phyloP scores from a whole-genome alignment of 2,797 vertebrate genomes.

The Tokudaia muenninki region DNA sequence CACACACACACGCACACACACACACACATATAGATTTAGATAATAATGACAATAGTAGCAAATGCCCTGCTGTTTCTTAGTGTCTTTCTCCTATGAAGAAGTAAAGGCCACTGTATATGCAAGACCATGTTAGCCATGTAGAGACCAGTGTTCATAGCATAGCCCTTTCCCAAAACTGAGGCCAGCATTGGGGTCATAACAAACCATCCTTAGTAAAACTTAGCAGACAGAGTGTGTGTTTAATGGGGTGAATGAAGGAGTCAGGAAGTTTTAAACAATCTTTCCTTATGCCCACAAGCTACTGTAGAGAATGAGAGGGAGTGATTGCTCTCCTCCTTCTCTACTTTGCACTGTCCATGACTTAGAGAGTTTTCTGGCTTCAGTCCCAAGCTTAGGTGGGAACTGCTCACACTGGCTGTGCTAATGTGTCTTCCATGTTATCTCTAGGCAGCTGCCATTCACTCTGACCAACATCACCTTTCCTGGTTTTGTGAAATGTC shows the following conservation, averaged over 20 bases:
- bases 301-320: fast-evolving
- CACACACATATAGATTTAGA: background rate
- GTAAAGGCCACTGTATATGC: fast-evolving
- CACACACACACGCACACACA: no score
- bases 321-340: no score
- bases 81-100: no score
- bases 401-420: fast-evolving
- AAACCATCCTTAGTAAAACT: background rate
- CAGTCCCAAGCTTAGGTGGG: fast-evolving
- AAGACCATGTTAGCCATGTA: background rate
- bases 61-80: no score
- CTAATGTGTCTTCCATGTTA: fast-evolving
- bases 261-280: fast-evolving
- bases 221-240: fast-evolving
- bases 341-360: fast-evolving
- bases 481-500: fast-evolving
- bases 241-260: fast-evolving
- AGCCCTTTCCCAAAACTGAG: fast-evolving
- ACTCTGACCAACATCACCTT: no score
- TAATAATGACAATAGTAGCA: background rate
- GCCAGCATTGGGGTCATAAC: fast-evolving
- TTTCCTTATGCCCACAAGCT: fast-evolving
- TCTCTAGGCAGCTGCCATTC: background rate
- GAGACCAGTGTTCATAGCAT: fast-evolving
- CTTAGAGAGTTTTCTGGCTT: fast-evolving